phyloP scores from a whole-genome alignment of 1,140 invertebrate species.

The Aphelenchoides avenae region DNA sequence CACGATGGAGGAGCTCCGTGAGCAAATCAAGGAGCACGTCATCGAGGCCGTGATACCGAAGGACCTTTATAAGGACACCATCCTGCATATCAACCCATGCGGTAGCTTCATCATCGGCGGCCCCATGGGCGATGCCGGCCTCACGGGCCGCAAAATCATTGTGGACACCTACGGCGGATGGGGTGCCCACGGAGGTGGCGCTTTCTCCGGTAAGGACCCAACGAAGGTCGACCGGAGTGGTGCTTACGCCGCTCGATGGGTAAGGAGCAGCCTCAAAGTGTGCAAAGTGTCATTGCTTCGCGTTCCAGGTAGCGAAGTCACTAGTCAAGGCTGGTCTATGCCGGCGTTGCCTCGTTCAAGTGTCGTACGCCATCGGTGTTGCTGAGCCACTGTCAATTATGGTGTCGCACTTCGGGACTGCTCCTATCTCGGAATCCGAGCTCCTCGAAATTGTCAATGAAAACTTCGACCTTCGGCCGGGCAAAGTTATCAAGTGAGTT shows the following conservation, averaged over 20 bases:
- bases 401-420: conserved; percentile 93
- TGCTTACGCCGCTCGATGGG: conserved; percentile 90
- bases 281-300: too few relatives aligned
- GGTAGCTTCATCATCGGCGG: conserved; percentile 82
- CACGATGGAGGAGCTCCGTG: conserved; percentile 74
- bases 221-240: conserved; percentile 92
- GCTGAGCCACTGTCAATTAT: conserved; percentile 81
- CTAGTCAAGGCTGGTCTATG: conserved; percentile 78
- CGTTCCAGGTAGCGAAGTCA: conserved; percentile 80
- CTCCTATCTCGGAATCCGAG: conserved; percentile 78
- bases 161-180: conserved; percentile 97
- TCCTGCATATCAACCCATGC: conserved; percentile 93
- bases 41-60: conserved; percentile 84
- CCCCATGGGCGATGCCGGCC: conserved; percentile 75
- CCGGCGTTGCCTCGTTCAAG: conserved; percentile 77
- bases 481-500: conserved; percentile 92
- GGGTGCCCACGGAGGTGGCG: conserved; percentile 92
- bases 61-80: conserved; percentile 82
- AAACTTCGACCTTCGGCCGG: conserved; percentile 95
- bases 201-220: conserved; percentile 93
- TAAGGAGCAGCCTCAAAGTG: too few relatives aligned
- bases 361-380: conserved; percentile 31
- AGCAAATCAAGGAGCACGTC: conserved; percentile 82
- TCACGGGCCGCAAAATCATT: conserved; percentile 93
- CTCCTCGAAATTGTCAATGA: conserved; percentile 84